These are phyloP conservation scores for Epirrhoe alternata DNA, from an alignment of 2,888 invertebrate species.

Conservation along the genomic window DNA sequence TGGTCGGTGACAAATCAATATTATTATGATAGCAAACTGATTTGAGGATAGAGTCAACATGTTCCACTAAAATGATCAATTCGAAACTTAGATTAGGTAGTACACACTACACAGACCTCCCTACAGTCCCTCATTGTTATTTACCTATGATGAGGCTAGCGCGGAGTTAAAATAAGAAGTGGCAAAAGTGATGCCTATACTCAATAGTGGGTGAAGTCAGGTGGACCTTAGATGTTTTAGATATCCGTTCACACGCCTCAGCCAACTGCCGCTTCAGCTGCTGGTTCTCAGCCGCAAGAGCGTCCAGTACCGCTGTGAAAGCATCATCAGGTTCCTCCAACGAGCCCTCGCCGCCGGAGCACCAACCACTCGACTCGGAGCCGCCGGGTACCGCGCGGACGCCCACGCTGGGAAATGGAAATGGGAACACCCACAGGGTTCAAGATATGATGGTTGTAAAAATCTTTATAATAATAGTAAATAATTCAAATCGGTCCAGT, in stretches of 20 bases:
- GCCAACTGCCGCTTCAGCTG: conserved; percentile 93
- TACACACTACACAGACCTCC: too few relatives aligned
- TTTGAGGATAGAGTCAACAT: too few relatives aligned
- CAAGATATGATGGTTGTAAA: conserved; percentile 14
- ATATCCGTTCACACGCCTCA: conserved; percentile 92
- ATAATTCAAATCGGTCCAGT: neutral
- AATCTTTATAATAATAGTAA: neutral
- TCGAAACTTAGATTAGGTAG: too few relatives aligned
- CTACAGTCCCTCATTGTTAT: too few relatives aligned
- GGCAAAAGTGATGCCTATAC: too few relatives aligned
- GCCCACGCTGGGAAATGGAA: conserved; percentile 68
- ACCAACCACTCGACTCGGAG: conserved; percentile 87
- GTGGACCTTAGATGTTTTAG: conserved; percentile 94
- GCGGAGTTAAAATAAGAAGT: too few relatives aligned
- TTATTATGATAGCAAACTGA: too few relatives aligned
- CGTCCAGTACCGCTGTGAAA: conserved; percentile 92
- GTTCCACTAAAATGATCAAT: too few relatives aligned
- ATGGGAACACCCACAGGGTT: too few relatives aligned
- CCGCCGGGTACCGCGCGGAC: conserved; percentile 82
- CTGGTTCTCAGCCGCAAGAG: conserved; percentile 93
- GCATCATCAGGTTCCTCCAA: conserved; percentile 90
- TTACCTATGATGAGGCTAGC: too few relatives aligned
- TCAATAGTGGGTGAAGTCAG: too few relatives aligned
- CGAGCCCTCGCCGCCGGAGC: conserved; percentile 83
- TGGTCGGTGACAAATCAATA: too few relatives aligned